A percentile compares a stretch with the other conserved stretches of the same genome.
phyloP scores from a whole-genome alignment of 2,113 vertebrate genomes.

The Greenwoodochromis staneri region DNA sequence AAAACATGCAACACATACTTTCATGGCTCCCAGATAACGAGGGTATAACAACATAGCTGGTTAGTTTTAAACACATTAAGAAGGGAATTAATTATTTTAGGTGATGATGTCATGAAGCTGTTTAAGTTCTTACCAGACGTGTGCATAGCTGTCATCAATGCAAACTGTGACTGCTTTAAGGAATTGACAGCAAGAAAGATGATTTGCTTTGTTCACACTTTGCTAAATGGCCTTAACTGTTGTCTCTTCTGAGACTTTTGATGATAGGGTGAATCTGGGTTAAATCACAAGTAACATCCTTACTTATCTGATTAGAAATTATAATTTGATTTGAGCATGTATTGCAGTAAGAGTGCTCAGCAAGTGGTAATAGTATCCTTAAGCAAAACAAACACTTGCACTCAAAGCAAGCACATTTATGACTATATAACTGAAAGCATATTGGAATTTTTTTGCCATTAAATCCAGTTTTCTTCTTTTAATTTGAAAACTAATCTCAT shows the following conservation, averaged over 20 bases:
- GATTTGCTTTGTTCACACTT: neutral
- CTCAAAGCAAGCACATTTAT: neutral
- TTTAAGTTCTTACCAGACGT: neutral
- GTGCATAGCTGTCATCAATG: neutral
- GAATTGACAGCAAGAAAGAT: neutral
- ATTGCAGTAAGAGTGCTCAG: neutral
- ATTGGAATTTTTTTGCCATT: neutral
- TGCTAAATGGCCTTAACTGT: neutral
- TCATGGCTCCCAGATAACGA: neutral
- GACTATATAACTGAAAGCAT: neutral
- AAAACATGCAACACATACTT: neutral
- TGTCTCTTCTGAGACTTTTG: neutral
- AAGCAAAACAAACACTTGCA: neutral
- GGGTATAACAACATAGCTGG: fast-evolving
- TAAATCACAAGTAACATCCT: neutral
- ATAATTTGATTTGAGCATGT: neutral
- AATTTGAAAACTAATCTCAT: neutral
- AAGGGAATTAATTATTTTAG: neutral
- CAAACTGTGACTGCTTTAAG: neutral
- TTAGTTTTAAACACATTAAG: neutral
- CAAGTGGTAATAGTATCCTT: neutral
- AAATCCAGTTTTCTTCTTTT: neutral
- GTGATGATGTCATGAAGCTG: neutral
- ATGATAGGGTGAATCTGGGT: neutral
- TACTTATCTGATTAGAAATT: neutral